phyloP scores from a whole-genome alignment of 2,113 vertebrate species.

The Hyperopisus bebe region DNA sequence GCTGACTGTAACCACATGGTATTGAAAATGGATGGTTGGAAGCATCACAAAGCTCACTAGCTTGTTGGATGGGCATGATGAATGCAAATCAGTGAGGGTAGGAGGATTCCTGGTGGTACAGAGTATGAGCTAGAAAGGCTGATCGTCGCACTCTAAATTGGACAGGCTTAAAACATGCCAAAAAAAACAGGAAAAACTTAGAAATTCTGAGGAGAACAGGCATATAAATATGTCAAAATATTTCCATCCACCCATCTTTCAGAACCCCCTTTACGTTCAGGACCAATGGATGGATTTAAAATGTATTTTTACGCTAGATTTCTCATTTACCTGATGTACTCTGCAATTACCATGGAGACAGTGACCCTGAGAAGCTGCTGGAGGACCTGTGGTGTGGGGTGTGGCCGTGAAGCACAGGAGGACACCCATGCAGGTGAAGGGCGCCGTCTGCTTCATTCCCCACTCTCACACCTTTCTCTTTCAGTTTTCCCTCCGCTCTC shows the following conservation, averaged over 20 bases:
- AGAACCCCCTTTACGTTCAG: background rate
- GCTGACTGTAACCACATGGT: background rate
- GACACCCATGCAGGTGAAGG: constrained; percentile 55
- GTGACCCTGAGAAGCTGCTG: constrained; percentile 53
- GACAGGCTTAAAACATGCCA: background rate
- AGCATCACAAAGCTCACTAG: background rate
- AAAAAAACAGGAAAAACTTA: background rate
- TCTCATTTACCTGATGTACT: background rate
- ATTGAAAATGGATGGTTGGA: background rate
- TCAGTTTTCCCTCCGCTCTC: background rate
- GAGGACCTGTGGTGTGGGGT: constrained; percentile 48
- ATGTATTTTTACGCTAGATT: background rate
- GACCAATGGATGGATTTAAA: background rate
- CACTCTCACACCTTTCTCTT: background rate
- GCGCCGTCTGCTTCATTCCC: background rate
- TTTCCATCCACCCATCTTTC: background rate
- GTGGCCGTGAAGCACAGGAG: constrained; percentile 49
- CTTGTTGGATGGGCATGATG: background rate
- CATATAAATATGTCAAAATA: background rate
- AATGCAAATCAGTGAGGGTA: background rate
- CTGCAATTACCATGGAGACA: constrained; percentile 43
- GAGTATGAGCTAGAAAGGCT: background rate
- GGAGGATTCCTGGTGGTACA: background rate
- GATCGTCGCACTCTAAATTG: background rate
- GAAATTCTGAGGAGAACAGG: background rate